phyloP scores from a whole-genome alignment of 2,797 vertebrate species.

The Lateolabrax maculatus region DNA sequence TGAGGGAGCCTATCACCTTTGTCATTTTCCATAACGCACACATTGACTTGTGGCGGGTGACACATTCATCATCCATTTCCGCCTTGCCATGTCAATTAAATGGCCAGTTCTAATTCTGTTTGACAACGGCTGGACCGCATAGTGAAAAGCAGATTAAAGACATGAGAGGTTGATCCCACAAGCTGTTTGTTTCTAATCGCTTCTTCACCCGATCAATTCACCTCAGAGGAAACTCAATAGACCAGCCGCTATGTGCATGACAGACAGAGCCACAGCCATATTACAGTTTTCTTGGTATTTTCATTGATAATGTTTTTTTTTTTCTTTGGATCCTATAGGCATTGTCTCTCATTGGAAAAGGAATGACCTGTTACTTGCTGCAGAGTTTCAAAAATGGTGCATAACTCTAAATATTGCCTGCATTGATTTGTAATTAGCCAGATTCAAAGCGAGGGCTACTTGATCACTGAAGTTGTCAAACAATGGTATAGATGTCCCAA shows the following conservation, averaged over 20 bases:
- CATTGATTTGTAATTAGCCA: constrained; percentile 8
- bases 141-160: constrained; percentile 61
- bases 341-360: constrained; percentile 45
- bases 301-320: constrained; percentile 41
- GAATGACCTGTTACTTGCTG: constrained; percentile 51
- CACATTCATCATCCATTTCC: constrained; percentile 45
- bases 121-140: constrained; percentile 41
- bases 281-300: constrained; percentile 72
- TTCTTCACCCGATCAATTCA: constrained; percentile 72
- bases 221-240: constrained; percentile 68
- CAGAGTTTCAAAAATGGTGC: neutral
- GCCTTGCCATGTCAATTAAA: constrained; percentile 51
- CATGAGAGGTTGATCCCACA: constrained; percentile 60
- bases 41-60: constrained; percentile 43
- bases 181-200: constrained; percentile 75
- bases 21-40: constrained; percentile 21
- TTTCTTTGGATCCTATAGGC: constrained; percentile 19
- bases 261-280: constrained; percentile 45
- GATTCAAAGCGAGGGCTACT: neutral
- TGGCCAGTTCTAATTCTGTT: constrained; percentile 60
- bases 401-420: constrained; percentile 17
- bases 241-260: constrained; percentile 76
- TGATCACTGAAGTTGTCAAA: neutral
- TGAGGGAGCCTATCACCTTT: constrained; percentile 25
- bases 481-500: neutral